Percentiles rank a stretch among this genome's conserved stretches.
These are phyloP conservation scores for Neuroterus valhalla DNA, from an alignment of 1,140 invertebrate genomes.

Conservation along the genomic window DNA sequence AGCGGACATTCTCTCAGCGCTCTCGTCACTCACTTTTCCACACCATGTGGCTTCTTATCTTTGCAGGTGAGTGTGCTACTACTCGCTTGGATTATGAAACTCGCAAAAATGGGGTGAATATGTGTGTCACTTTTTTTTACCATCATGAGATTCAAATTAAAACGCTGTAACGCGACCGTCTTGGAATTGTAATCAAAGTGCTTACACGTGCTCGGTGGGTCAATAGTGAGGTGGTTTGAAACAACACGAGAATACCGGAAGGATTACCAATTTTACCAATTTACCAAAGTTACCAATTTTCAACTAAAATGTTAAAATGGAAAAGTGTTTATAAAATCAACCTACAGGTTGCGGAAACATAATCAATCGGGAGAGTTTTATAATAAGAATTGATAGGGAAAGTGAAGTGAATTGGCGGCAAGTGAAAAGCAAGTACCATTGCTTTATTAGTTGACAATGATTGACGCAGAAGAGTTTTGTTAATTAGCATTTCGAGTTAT, in stretches of 20 bases:
- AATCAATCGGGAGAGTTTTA: neutral
- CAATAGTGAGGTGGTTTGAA: neutral
- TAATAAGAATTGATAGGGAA: conserved; percentile 33
- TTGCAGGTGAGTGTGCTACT: conserved; percentile 67
- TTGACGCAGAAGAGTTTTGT: conserved; percentile 8
- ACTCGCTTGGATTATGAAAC: conserved; percentile 31
- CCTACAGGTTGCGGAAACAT: no score
- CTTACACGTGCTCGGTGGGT: neutral
- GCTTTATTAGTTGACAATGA: neutral
- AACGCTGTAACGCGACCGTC: no score
- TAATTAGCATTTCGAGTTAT: neutral
- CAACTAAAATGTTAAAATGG: neutral
- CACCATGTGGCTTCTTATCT: conserved; percentile 71
- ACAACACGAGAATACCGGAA: neutral
- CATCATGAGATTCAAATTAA: neutral
- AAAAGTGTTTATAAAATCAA: neutral
- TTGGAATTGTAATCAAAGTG: neutral
- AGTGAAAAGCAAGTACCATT: conserved; percentile 46
- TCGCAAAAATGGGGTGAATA: conserved; percentile 35
- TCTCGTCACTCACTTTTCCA: conserved; percentile 67
- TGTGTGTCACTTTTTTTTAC: conserved; percentile 8
- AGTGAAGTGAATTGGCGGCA: conserved; percentile 50
- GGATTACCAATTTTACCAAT: no score
- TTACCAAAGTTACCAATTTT: neutral
- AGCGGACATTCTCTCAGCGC: conserved; percentile 69